Base-by-base conservation (phyloP, 2,888 invertebrate species). In the Orthosia cruda region DNA sequence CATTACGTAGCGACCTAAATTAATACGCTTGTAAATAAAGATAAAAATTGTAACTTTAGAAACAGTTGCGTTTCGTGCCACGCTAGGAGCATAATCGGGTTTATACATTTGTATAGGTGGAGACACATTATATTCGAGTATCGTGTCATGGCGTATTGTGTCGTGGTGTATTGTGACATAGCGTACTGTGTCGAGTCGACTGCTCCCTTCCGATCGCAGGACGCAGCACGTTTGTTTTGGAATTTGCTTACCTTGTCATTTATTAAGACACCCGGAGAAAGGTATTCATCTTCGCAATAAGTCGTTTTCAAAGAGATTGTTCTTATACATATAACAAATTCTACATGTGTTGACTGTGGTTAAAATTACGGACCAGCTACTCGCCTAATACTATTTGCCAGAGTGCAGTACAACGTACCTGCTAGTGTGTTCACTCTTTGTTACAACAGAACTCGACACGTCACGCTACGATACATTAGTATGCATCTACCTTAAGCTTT, bases 1-100 rank as follows among this genome's bases (percentile, higher is more conserved):
- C 57, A 76, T 76, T 72, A 71, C 55, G 49, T 64, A 67, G 65
- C 59, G 59, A 77, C 73, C 71, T 65, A 82, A 77, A 84, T 82
- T 72, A 87, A 74, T 76, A 74, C 63, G 63, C 45, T 85, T 76
- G 58, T 71, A 78, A 78, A 74, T 79, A 73, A 66, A 73, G 74
- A 83, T 83, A 78, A 79, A 81, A 76, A 76, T 40, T 40, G 9
- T 75, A 26, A 75, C 54, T 59, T 54, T 40, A 3, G 11, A 26
- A 40, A 49, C 23, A 49, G 18, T n/a, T 11, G 26, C 20, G 26
- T 26, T 7, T 32, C 16, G 11, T 18, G 16, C 20, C 40, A 2
- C 13, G 16, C 3, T 26, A 13, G 20, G 16, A 20, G 16, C 12
- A 49, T 47, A 47, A 32, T 49, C 32, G 20, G 15, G 16, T n/a